Percentiles rank a stretch among this genome's conserved stretches.
phyloP scores from a whole-genome alignment of 2,888 invertebrate species.

The Eristalis intricaria region DNA sequence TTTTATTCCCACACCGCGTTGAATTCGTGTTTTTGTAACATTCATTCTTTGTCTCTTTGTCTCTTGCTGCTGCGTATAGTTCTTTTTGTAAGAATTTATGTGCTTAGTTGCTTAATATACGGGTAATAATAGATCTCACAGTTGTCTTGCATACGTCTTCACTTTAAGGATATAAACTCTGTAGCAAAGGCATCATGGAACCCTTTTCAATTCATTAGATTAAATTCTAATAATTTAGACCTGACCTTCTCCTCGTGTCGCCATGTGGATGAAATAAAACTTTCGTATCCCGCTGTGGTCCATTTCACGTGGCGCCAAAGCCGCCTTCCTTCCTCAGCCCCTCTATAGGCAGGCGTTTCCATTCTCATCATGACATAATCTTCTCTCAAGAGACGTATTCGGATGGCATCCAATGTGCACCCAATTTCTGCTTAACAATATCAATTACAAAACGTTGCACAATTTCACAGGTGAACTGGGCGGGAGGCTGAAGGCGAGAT shows the following conservation, averaged over 20 bases:
- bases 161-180: neutral
- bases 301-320: constrained; percentile 53
- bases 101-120: neutral
- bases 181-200: constrained; percentile 6
- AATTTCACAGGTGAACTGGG: constrained; percentile 49
- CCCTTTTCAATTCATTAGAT: constrained; percentile 60
- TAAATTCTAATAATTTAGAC: constrained; percentile 54
- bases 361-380: constrained; percentile 56
- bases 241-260: constrained; percentile 35
- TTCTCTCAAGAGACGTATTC: constrained; percentile 21
- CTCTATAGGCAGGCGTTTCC: neutral
- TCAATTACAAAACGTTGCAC: constrained; percentile 61
- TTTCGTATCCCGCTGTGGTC: constrained; percentile 37
- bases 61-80: too few species aligned
- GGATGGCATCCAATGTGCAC: constrained; percentile 24
- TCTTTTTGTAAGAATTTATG: neutral
- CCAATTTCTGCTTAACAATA: constrained; percentile 53
- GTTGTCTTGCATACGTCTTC: neutral
- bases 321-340: neutral
- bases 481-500: neutral
- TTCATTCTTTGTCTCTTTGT: neutral
- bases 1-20: neutral
- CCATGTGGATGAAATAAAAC: constrained; percentile 29
- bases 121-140: too few species aligned
- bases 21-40: neutral